These are phyloP conservation scores for Volucella inflata DNA, from an alignment of 2,888 invertebrate genomes.

Conservation along the genomic window DNA sequence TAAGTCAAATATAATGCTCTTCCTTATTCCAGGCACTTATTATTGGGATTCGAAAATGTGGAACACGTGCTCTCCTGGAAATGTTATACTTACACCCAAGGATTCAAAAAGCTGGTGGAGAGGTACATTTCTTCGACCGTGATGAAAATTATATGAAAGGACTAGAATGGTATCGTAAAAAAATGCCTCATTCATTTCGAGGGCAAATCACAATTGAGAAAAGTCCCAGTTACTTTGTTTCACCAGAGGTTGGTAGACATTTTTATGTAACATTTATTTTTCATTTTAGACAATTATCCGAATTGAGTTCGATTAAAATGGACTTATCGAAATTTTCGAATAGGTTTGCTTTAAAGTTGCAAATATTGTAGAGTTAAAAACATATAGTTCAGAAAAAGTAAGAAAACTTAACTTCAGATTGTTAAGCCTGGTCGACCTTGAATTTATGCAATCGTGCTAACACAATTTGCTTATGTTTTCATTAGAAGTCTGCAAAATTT, in stretches of 20 bases:
- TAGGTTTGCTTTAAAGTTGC: too few relatives aligned
- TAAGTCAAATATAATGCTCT: conserved; percentile 32
- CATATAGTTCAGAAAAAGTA: too few relatives aligned
- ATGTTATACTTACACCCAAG: conserved; percentile 97
- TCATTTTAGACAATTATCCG: background rate
- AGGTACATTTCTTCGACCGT: conserved; percentile 98
- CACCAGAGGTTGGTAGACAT: conserved; percentile 90
- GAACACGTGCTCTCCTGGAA: conserved; percentile 97
- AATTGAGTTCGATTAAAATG: too few relatives aligned
- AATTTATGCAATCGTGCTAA: too few relatives aligned
- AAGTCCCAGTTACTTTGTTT: conserved; percentile 98
- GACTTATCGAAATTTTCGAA: background rate
- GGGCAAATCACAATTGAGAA: conserved; percentile 98
- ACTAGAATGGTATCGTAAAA: conserved; percentile 96
- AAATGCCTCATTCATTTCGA: conserved; percentile 96
- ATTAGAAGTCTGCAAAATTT: too few relatives aligned
- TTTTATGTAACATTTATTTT: background rate
- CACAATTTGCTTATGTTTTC: too few relatives aligned
- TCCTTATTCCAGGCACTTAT: conserved; percentile 89
- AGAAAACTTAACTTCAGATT: too few relatives aligned
- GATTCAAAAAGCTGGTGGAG: conserved; percentile 96
- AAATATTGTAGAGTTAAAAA: too few relatives aligned
- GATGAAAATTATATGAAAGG: conserved; percentile 96
- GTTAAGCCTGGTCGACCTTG: too few relatives aligned
- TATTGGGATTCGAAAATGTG: conserved; percentile 98